Conservation (phyloP, 2,113 vertebrate genomes). For the Sarotherodon lohbergeri region DNA sequence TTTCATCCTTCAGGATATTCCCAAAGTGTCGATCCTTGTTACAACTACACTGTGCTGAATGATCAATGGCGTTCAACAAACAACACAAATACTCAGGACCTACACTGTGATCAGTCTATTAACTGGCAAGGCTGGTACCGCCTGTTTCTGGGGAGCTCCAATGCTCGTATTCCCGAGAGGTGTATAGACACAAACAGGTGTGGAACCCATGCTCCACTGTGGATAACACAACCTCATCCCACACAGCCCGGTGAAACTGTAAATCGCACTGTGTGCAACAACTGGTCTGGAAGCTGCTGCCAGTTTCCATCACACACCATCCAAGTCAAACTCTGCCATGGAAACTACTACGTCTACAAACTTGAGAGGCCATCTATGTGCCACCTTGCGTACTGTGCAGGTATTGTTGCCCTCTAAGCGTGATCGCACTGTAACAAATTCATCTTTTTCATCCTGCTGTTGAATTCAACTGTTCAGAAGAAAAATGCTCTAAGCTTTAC, state of each 20-base stretch:
- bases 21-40: no score
- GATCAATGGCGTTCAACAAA: neutral
- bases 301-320: fast-evolving
- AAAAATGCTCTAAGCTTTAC: no score
- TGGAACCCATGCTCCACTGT: neutral
- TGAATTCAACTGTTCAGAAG: no score
- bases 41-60: no score
- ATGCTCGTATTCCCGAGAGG: conserved; percentile 35
- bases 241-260: neutral
- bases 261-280: neutral
- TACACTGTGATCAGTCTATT: neutral
- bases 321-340: neutral
- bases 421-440: neutral
- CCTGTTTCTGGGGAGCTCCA: neutral
- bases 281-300: neutral
- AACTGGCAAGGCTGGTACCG: conserved; percentile 49
- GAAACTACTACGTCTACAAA: conserved; percentile 44
- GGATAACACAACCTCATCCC: conserved; percentile 16
- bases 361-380: neutral
- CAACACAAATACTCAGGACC: neutral
- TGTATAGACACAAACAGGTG: conserved; percentile 2
- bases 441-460: fast-evolving
- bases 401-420: neutral
- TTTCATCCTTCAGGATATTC: no score
- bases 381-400: neutral